Conservation (phyloP, 2,113 vertebrate species). For the Tricholaema leucomelas region DNA sequence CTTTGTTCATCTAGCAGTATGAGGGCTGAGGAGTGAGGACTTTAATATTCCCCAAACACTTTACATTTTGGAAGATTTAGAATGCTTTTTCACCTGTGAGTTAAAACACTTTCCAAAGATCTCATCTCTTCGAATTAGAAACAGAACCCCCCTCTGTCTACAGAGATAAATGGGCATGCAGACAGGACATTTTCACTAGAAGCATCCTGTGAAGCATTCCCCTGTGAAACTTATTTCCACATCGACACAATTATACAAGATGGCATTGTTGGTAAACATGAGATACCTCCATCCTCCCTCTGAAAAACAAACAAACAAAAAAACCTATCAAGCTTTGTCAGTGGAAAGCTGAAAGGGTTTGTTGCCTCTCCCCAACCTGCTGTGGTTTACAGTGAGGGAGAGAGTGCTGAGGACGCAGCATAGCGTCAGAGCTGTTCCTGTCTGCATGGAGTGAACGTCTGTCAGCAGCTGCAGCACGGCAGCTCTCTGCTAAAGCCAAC, state of each 20-base stretch:
- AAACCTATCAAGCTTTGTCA: background rate
- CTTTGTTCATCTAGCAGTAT: background rate
- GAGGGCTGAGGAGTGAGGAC: background rate
- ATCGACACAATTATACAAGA: background rate
- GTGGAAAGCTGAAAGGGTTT: background rate
- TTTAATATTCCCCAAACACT: background rate
- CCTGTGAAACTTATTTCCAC: background rate
- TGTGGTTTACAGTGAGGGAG: background rate
- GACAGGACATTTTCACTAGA: background rate
- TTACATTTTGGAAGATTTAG: background rate
- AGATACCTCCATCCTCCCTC: background rate
- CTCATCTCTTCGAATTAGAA: background rate
- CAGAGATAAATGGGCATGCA: background rate
- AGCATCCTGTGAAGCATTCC: background rate
- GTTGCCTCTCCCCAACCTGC: background rate
- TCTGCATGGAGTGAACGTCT: fast-evolving
- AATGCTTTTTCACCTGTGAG: background rate
- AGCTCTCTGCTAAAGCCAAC: background rate
- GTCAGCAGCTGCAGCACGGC: background rate
- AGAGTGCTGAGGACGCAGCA: background rate
- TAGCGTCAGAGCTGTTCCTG: background rate
- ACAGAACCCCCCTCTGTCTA: background rate
- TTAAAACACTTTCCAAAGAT: background rate
- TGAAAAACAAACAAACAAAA: background rate
- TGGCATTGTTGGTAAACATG: background rate